Evolutionary conservation across 2,888 invertebrate genomes (phyloP).

Genomic region (Penaeus monodon): DNA sequence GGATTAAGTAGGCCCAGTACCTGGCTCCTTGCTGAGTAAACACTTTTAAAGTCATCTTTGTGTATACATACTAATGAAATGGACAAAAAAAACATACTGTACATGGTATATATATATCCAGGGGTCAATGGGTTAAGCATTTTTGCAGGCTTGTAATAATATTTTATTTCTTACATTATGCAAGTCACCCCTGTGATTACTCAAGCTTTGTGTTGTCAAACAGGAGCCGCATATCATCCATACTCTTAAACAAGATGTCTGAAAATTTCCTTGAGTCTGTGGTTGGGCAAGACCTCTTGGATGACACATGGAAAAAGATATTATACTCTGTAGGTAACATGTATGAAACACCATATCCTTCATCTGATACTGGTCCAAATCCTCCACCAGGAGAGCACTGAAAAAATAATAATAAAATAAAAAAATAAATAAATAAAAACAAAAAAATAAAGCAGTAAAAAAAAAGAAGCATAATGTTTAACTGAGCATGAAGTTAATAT

Average conservation of each 20-base stretch:
- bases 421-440: no score
- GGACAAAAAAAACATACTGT: no score
- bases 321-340: constrained; percentile 72
- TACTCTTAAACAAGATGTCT: constrained; percentile 69
- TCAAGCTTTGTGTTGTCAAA: constrained; percentile 67
- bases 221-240: constrained; percentile 70
- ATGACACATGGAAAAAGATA: constrained; percentile 72
- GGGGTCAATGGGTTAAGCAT: neutral
- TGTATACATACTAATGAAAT: no score
- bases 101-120: neutral
- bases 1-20: no score
- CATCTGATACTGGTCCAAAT: constrained; percentile 72
- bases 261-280: constrained; percentile 70
- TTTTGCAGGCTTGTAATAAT: no score
- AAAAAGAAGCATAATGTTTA: neutral
- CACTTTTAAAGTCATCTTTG: no score
- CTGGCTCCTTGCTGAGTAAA: no score
- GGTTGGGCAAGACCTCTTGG: constrained; percentile 69
- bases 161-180: neutral
- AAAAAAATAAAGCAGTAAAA: no score
- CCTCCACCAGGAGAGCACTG: constrained; percentile 73
- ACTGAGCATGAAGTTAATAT: neutral
- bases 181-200: neutral
- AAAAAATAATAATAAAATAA: no score
- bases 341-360: constrained; percentile 73